phyloP scores from a whole-genome alignment of 2,113 vertebrate species.

The Amphiprion ocellaris region DNA sequence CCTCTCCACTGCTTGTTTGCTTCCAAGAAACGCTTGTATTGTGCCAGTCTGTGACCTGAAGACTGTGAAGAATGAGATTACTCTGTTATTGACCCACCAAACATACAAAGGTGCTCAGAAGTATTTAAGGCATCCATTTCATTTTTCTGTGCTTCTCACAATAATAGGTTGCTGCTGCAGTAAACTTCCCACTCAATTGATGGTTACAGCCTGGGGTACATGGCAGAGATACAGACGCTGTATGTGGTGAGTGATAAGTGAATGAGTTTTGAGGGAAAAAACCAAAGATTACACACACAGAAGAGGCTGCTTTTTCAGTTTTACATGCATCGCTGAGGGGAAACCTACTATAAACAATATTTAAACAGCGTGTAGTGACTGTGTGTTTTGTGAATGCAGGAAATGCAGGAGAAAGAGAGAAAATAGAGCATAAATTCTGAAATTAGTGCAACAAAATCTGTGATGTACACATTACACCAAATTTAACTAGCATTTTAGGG shows the following conservation, averaged over 20 bases:
- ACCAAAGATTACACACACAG: conserved; percentile 23
- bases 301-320: conserved; percentile 28
- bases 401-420: background rate
- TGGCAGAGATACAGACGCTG: conserved; percentile 15
- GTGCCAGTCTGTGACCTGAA: background rate
- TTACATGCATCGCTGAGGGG: conserved; percentile 19
- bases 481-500: no score
- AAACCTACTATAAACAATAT: conserved; percentile 6
- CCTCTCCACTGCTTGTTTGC: background rate
- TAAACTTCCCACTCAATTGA: conserved; percentile 32
- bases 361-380: background rate
- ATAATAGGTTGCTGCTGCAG: conserved; percentile 24
- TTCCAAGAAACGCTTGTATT: background rate
- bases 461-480: no score
- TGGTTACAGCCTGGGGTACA: conserved; percentile 30
- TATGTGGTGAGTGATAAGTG: background rate
- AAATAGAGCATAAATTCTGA: background rate
- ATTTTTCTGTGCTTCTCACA: conserved; percentile 4
- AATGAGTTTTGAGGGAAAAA: conserved; percentile 11
- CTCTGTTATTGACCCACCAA: conserved; percentile 34
- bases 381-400: background rate
- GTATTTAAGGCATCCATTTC: conserved; percentile 28
- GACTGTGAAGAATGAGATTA: conserved; percentile 37
- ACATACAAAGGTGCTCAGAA: conserved; percentile 19
- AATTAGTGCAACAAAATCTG: no score